Base-by-base conservation (phyloP, 2,888 invertebrate genomes). In the Acanthopleura granulata region DNA sequence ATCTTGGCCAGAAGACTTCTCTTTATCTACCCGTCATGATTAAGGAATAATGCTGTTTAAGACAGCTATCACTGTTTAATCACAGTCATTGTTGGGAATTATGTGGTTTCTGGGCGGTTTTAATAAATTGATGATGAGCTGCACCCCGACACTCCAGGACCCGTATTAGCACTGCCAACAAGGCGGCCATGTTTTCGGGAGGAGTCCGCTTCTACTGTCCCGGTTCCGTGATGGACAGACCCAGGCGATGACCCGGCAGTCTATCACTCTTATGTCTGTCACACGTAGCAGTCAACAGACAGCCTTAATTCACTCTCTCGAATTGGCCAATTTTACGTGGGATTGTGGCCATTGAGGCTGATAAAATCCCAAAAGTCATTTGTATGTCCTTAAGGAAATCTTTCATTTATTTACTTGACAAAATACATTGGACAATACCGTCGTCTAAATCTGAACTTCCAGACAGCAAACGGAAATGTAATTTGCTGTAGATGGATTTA, bases 231-330 rank as follows among this genome's bases (percentile, higher is more conserved):
- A 57, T 57, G 57, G 57, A 57, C 57, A 6, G 22, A 22, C n/a
- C n/a, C 18, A 57, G 57, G 57, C 57, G 18, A 22, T 22, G 57
- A 57, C 57, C 57, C 57, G 57, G 57, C 57, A 57, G 57, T 57
- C 57, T 57, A 57, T 57, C 57, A 57, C 57, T 22, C 57, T 57
- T 57, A 57, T 57, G 12, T 18, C 18, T 57, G 57, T n/a, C 57
- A 22, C 18, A n/a, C 40, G 40, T 6, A 40, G 40, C 40, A 40
- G 40, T 12, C 18, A 57, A 22, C 22, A n/a, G 18, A 57, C 18
- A 57, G 57, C 57, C 57, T 57, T 57, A 57, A 57, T 57, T 57
- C 57, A 18, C 18, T 57, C 22, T 22, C n/a, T 22, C 1, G 22
- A 57, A 57, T 57, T 57, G 57, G 57, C 12, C 57, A 57, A 57